Evolutionary conservation across 2,113 vertebrate species (phyloP).

Genomic region (Sylvia atricapilla): DNA sequence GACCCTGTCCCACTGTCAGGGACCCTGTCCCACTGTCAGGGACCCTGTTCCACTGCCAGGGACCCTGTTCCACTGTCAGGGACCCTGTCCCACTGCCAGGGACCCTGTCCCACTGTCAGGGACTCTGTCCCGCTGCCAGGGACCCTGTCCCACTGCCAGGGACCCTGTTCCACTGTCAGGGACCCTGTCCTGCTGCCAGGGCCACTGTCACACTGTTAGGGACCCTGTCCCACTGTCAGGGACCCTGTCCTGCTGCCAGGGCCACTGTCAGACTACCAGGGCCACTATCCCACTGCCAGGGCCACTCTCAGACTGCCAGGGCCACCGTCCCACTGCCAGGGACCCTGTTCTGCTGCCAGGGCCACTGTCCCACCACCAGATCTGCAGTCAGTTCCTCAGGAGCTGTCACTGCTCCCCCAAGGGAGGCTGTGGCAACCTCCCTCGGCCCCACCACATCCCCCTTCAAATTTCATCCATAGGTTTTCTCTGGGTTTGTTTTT

Average conservation of each 20-base stretch:
- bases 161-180: no score
- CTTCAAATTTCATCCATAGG: background rate
- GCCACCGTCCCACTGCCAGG: background rate
- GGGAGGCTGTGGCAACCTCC: background rate
- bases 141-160: no score
- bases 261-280: fast-evolving
- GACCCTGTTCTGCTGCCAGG: fast-evolving
- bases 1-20: no score
- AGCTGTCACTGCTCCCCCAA: fast-evolving
- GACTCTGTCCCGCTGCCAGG: no score
- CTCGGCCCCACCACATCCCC: background rate
- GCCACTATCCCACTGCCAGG: background rate
- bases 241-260: background rate
- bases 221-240: no score
- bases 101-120: background rate
- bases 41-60: background rate
- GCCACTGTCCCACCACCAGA: background rate
- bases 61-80: no score
- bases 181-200: no score
- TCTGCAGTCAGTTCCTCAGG: background rate
- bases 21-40: background rate
- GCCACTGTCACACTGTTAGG: no score
- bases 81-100: background rate
- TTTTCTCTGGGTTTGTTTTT: background rate
- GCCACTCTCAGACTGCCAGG: fast-evolving